Evolutionary conservation across 2,113 vertebrate species (phyloP), one percentile per base, ranked within the genome.

Genomic region (Marmota flaviventris): DNA sequence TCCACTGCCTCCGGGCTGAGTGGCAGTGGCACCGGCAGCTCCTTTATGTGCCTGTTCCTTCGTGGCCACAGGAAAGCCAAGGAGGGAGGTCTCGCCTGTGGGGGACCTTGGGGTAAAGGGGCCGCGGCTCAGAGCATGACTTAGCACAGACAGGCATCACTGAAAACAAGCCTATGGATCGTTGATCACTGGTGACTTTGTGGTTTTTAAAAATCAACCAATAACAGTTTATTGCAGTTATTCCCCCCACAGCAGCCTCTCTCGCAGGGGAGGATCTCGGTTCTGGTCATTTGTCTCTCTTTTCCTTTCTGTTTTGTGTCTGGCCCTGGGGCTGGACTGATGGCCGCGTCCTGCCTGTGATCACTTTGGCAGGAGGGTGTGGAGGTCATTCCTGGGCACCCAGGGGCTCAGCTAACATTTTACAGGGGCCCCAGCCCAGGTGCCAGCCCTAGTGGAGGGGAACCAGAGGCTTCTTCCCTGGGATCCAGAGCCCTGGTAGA

Each of bases 181-280:
- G 93, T 73, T 94, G 75, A 90, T 92, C 81, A 88, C 94, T 51
- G 91, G 93, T 65, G 56, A 97, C 98, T 61, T 53, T 34, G 25
- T 83, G 75, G 45, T 91, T 90, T 77, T 97, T 16, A 97, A 96
- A 94, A 94, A 90, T 92, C 34, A 97, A 89, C 95, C 82, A 84
- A 82, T 20, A 83, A 70, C 69, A 93, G 61, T 72, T 97, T 70
- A 78, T 97, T 92, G 91, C 12, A 6, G 56, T 58, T 24, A 22
- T 8, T 4, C 39, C 18, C 56, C 70, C 77, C 58, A 0, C 78
- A 93, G 86, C 82, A 91, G 93, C 92, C 34, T 45, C 83, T 63
- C 17, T 45, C 91, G 65, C 18, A 22, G 7, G 82, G 97, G 92
- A 79, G 93, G 91, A 70, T 9, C 67, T 0, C 0, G 75, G 45